Evolutionary conservation across 2,113 vertebrate species (phyloP).

Genomic region (Xiphophorus couchianus): DNA sequence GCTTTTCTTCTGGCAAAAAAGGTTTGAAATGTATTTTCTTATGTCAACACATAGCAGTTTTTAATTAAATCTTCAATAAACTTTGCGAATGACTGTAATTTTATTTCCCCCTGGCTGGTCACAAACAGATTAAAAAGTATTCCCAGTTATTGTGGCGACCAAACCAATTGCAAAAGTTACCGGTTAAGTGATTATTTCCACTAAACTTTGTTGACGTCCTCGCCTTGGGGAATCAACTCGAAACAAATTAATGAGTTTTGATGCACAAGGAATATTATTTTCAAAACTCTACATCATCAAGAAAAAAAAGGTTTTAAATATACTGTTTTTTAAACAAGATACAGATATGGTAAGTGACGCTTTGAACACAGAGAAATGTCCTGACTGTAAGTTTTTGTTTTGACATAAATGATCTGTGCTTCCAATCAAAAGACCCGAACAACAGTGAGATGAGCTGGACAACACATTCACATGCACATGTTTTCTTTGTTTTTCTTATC

Average conservation of each 20-base stretch:
- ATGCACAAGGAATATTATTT: neutral
- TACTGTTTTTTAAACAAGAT: neutral
- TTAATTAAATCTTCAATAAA: neutral
- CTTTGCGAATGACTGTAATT: conserved; percentile 7
- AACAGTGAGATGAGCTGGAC: neutral
- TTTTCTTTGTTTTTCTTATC: neutral
- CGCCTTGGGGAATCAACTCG: neutral
- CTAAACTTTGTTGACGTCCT: conserved; percentile 7
- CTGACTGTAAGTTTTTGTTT: neutral
- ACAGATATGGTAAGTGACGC: neutral
- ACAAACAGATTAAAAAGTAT: conserved; percentile 47
- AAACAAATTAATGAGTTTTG: conserved; percentile 26
- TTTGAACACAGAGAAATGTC: too few species aligned
- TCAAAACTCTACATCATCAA: neutral
- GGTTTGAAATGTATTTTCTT: neutral
- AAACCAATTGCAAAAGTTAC: conserved; percentile 40
- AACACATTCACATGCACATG: neutral
- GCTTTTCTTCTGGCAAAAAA: neutral
- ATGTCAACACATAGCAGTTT: neutral
- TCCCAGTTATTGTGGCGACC: conserved; percentile 25
- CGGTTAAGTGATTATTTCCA: conserved; percentile 18
- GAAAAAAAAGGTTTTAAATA: neutral
- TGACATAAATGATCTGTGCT: too few species aligned
- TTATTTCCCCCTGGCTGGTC: conserved; percentile 23
- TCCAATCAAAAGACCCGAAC: too few species aligned